Percentiles rank a stretch among this genome's conserved stretches.
Evolutionary conservation across 2,113 vertebrate genomes (phyloP).

Genomic region (Paradisaea rubra): DNA sequence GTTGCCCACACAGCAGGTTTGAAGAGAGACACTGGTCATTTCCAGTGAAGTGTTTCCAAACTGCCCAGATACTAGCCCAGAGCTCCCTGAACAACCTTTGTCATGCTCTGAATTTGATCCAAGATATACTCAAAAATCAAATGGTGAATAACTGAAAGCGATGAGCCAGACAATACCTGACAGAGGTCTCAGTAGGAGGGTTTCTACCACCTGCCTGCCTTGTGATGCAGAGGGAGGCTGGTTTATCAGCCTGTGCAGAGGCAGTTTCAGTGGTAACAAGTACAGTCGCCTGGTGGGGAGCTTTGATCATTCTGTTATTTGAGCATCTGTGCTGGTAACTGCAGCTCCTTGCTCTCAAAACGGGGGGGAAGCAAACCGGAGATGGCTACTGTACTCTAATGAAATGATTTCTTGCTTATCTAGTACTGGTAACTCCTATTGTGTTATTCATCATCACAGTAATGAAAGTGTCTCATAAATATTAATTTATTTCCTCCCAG

Average conservation of each 20-base stretch:
- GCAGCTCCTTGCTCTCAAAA: background rate
- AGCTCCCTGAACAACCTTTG: background rate
- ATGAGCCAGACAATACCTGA: background rate
- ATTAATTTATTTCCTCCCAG: constrained; percentile 9
- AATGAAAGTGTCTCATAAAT: constrained; percentile 5
- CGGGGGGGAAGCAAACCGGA: background rate
- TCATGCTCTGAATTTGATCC: background rate
- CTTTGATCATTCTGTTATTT: constrained; percentile 2
- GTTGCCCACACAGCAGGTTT: background rate
- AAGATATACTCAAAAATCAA: background rate
- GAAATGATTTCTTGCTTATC: constrained; percentile 31
- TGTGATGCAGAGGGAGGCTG: background rate
- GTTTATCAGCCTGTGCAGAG: background rate
- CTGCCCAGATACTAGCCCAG: background rate
- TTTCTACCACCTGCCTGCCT: background rate
- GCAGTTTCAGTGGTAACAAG: background rate
- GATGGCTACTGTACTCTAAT: background rate
- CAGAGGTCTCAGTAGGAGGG: background rate
- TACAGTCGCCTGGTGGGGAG: background rate
- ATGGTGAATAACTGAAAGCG: background rate
- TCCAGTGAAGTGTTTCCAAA: background rate
- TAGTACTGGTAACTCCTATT: background rate
- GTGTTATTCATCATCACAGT: background rate
- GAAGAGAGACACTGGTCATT: background rate
- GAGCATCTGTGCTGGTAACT: background rate